A percentile compares a stretch with the other conserved stretches of the same genome.
Conservation (phyloP, 2,113 vertebrate species). For the Callipepla californica region DNA sequence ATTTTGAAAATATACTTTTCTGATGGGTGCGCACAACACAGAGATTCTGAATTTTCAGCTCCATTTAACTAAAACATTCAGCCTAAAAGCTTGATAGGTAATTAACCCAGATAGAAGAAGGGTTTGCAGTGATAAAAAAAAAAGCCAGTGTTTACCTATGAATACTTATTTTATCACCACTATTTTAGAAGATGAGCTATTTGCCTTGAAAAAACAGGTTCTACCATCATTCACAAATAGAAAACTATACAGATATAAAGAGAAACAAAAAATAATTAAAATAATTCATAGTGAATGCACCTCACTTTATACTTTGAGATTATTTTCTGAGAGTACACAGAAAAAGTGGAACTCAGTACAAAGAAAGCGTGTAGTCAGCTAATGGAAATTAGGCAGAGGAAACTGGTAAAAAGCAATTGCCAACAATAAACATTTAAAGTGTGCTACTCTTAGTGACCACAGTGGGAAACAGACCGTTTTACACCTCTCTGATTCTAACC, state of each 20-base stretch:
- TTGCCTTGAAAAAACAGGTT: background rate
- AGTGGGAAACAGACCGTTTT: background rate
- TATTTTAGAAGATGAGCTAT: background rate
- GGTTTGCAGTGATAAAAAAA: background rate
- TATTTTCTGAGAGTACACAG: background rate
- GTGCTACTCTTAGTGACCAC: background rate
- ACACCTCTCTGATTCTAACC: background rate
- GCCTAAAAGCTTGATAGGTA: background rate
- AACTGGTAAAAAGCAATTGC: background rate
- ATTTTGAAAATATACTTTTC: background rate
- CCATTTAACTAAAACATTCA: background rate
- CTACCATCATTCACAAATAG: background rate
- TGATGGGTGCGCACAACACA: background rate
- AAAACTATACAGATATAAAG: background rate
- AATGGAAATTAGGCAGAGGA: background rate
- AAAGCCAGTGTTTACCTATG: background rate
- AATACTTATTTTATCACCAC: background rate
- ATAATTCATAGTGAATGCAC: background rate
- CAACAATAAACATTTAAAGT: background rate
- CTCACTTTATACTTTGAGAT: background rate
- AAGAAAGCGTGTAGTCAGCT: background rate
- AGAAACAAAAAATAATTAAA: background rate
- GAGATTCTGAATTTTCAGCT: background rate
- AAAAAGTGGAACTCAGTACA: background rate
- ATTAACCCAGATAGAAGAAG: background rate